A percentile compares a stretch with the other conserved stretches of the same genome.
These are phyloP conservation scores for Leptinotarsa lineolata DNA, from an alignment of 1,140 invertebrate species.

Conservation along the genomic window DNA sequence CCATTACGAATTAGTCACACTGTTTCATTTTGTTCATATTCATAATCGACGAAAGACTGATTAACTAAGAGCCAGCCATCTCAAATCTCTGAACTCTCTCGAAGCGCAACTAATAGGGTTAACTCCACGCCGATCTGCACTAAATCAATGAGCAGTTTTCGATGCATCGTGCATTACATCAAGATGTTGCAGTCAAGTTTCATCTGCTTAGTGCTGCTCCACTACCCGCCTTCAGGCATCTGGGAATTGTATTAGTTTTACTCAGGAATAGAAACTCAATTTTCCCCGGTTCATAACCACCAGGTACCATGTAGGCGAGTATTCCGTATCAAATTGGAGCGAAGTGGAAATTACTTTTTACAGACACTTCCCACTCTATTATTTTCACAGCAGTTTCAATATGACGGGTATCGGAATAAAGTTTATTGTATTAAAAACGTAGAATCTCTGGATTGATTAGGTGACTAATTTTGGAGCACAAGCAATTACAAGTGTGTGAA, in stretches of 20 bases:
- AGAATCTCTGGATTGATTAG: no score
- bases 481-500: no score
- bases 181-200: constrained; percentile 21
- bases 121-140: background rate
- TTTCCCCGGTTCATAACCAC: constrained; percentile 10
- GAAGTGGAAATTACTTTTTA: background rate
- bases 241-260: constrained; percentile 26
- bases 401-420: no score
- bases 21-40: no score
- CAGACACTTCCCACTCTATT: background rate
- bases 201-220: constrained; percentile 20
- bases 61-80: background rate
- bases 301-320: background rate
- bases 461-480: no score
- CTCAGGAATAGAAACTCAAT: constrained; percentile 22
- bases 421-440: no score
- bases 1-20: no score
- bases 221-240: constrained; percentile 16
- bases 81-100: background rate
- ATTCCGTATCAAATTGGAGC: background rate
- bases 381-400: no score
- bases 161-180: constrained; percentile 21
- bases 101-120: constrained; percentile 19
- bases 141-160: constrained; percentile 25
- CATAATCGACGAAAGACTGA: no score